phyloP scores from a whole-genome alignment of 53 echinoderm and acorn worm species.

The Crossaster papposus region DNA sequence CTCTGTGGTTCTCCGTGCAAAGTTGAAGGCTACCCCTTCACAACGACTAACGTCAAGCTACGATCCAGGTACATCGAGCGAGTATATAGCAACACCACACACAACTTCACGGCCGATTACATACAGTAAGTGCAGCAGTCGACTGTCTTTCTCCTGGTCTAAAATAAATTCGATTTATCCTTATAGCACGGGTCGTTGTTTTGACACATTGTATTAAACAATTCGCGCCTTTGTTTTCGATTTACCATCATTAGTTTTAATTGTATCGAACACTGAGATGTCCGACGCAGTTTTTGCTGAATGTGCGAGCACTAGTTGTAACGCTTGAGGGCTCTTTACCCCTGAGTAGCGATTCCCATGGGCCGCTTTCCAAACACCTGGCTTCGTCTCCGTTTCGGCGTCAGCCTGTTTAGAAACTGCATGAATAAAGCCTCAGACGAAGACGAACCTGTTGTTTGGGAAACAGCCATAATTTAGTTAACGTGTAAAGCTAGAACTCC shows the following conservation, averaged over 20 bases:
- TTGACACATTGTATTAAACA: neutral
- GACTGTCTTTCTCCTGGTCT: neutral
- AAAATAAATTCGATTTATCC: no score
- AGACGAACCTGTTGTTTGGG: no score
- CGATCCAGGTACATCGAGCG: conserved; percentile 62
- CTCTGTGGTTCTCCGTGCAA: conserved; percentile 74
- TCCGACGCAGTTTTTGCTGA: no score
- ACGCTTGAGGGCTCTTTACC: neutral
- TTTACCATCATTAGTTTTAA: neutral
- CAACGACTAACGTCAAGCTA: conserved; percentile 60
- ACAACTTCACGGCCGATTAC: conserved; percentile 60
- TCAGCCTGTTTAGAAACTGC: no score
- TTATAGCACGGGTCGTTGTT: neutral
- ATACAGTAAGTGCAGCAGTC: conserved; percentile 49
- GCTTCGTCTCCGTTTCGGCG: no score
- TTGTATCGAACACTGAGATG: neutral
- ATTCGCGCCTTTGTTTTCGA: neutral
- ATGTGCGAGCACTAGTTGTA: neutral
- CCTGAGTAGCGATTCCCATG: neutral
- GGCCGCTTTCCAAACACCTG: no score
- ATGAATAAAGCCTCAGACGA: no score
- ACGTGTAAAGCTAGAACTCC: no score
- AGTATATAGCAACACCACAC: conserved; percentile 36
- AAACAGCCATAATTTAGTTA: no score
- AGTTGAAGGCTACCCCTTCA: conserved; percentile 71